Evolutionary conservation across 2,888 invertebrate genomes (phyloP).

Genomic region (Tillus elongatus): DNA sequence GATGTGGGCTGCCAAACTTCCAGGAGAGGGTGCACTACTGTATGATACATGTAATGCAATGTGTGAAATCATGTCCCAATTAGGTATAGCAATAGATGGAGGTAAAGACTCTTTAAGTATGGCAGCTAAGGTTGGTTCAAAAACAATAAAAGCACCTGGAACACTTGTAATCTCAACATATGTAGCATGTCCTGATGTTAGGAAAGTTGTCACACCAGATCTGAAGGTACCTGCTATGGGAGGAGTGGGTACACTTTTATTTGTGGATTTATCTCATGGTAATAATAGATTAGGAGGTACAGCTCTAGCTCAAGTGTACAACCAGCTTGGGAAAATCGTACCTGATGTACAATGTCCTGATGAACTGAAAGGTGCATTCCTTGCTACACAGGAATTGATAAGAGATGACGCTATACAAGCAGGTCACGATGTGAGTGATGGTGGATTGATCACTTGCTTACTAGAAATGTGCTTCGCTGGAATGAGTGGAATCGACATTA

Average conservation of each 20-base stretch:
- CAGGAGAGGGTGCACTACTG: constrained; percentile 83
- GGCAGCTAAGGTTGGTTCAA: constrained; percentile 75
- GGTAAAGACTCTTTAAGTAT: constrained; percentile 97
- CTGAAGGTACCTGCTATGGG: constrained; percentile 59
- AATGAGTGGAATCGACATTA: constrained; percentile 64
- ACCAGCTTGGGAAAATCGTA: constrained; percentile 55
- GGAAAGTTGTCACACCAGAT: constrained; percentile 81
- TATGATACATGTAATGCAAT: constrained; percentile 82
- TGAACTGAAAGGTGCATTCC: constrained; percentile 66
- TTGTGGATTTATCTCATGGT: constrained; percentile 68
- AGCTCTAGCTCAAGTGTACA: constrained; percentile 83
- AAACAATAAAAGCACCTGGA: constrained; percentile 70
- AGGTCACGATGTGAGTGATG: constrained; percentile 96
- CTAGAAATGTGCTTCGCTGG: constrained; percentile 97
- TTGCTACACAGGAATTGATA: constrained; percentile 74
- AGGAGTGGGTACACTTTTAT: constrained; percentile 58
- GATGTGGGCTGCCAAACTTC: constrained; percentile 99
- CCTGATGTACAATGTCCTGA: constrained; percentile 72
- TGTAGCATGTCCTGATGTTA: constrained; percentile 88
- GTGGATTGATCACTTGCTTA: constrained; percentile 81
- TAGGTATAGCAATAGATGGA: constrained; percentile 83
- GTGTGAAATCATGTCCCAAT: constrained; percentile 69
- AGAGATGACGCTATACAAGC: constrained; percentile 61
- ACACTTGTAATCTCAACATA: constrained; percentile 94
- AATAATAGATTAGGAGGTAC: constrained; percentile 82